These are phyloP conservation scores for Mylabris sibirica DNA, from an alignment of 2,888 invertebrate genomes.

Conservation along the genomic window DNA sequence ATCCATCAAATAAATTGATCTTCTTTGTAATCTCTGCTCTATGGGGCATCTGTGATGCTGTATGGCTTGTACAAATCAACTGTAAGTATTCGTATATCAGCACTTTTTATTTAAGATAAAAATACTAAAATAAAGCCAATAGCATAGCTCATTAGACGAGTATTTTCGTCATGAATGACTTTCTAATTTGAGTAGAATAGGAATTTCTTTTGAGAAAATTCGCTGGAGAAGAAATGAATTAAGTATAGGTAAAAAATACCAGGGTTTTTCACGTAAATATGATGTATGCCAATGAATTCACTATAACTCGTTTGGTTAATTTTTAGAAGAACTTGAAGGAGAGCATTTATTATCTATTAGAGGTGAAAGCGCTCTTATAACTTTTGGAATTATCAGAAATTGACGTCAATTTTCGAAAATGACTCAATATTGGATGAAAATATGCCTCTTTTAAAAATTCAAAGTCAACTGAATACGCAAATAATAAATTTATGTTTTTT, in stretches of 20 bases:
- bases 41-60: slow-evolving; percentile 90
- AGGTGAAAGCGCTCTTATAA: too few relatives aligned
- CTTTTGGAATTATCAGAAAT: too few relatives aligned
- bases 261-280: too few relatives aligned
- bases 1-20: slow-evolving; percentile 70
- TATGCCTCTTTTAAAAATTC: too few relatives aligned
- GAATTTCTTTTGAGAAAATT: neutral
- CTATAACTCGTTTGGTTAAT: too few relatives aligned
- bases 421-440: too few relatives aligned
- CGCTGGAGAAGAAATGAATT: neutral
- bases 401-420: too few relatives aligned
- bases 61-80: slow-evolving; percentile 92
- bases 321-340: too few relatives aligned
- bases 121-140: neutral
- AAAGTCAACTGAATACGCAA: too few relatives aligned
- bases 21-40: slow-evolving; percentile 83
- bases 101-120: neutral
- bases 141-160: neutral
- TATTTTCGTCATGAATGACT: neutral
- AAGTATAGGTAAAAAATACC: neutral
- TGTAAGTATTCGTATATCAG: slow-evolving; percentile 65
- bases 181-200: neutral
- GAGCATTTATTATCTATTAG: too few relatives aligned
- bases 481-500: too few relatives aligned
- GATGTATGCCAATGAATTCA: too few relatives aligned